These are phyloP conservation scores for Rhodophaea formosa DNA, from an alignment of 2,888 invertebrate genomes.

Conservation along the genomic window DNA sequence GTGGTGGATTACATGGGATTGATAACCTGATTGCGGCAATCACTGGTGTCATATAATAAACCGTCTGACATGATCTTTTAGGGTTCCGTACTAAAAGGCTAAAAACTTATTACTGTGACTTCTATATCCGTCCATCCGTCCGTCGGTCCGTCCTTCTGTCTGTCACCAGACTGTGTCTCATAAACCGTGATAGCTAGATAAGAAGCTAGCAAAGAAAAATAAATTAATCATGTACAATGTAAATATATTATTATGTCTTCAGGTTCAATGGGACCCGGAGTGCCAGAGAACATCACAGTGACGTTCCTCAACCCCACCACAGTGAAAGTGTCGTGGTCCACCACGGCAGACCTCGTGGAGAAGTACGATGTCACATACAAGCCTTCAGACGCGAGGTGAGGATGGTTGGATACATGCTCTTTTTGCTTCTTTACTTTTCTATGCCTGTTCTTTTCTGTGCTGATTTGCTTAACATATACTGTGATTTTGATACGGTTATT, in stretches of 20 bases:
- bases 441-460: slow-evolving; percentile 31
- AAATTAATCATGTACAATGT: too few relatives aligned
- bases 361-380: slow-evolving; percentile 96
- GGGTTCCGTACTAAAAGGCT: too few relatives aligned
- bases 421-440: slow-evolving; percentile 28
- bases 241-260: slow-evolving; percentile 34
- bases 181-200: too few relatives aligned
- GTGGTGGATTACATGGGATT: too few relatives aligned
- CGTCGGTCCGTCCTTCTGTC: too few relatives aligned
- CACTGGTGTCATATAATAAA: too few relatives aligned
- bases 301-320: slow-evolving; percentile 93
- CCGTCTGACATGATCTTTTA: too few relatives aligned
- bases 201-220: too few relatives aligned
- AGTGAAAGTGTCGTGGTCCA: slow-evolving; percentile 93
- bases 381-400: slow-evolving; percentile 95
- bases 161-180: too few relatives aligned
- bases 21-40: too few relatives aligned
- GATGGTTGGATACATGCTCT: slow-evolving; percentile 26
- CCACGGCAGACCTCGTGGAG: slow-evolving; percentile 89
- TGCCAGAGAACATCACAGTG: slow-evolving; percentile 94
- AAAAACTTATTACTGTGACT: too few relatives aligned
- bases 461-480: slow-evolving; percentile 15
- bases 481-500: not conserved
- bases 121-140: too few relatives aligned
- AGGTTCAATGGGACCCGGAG: slow-evolving; percentile 89